These are phyloP conservation scores for Harlomillsia oculata DNA, from an alignment of 1,140 invertebrate species.

Conservation along the genomic window DNA sequence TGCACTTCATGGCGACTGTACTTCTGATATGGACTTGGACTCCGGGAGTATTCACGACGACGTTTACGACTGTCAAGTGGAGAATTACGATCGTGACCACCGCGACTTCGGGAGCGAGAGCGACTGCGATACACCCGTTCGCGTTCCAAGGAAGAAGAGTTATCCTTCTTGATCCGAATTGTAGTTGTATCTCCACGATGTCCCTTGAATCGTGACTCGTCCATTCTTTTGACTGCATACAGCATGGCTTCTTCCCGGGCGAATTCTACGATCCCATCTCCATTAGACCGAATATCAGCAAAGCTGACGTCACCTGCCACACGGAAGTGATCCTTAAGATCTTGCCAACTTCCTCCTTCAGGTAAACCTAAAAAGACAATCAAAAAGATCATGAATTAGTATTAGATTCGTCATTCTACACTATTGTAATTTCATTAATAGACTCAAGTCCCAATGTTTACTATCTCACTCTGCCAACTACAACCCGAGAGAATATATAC, in stretches of 20 bases:
- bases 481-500: too few relatives aligned
- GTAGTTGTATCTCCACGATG: conserved; percentile 6
- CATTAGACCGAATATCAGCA: conserved; percentile 96
- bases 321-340: conserved; percentile 98
- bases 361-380: conserved; percentile 54
- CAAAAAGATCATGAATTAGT: neutral
- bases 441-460: too few relatives aligned
- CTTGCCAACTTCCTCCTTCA: conserved; percentile 89
- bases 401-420: neutral
- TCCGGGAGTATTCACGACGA: neutral
- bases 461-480: too few relatives aligned
- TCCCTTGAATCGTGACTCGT: conserved; percentile 59
- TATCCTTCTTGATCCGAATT: neutral
- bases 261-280: conserved; percentile 97
- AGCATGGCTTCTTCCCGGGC: conserved; percentile 95
- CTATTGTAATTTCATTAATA: neutral
- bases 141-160: conserved; percentile 5
- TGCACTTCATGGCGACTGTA: neutral
- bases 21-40: neutral
- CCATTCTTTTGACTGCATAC: conserved; percentile 95
- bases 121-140: too few relatives aligned
- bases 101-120: conserved; percentile 4
- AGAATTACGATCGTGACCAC: neutral
- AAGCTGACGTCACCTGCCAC: conserved; percentile 99
- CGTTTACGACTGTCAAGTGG: neutral